phyloP scores from a whole-genome alignment of 2,113 vertebrate genomes.

The Dicerorhinus sumatrensis region DNA sequence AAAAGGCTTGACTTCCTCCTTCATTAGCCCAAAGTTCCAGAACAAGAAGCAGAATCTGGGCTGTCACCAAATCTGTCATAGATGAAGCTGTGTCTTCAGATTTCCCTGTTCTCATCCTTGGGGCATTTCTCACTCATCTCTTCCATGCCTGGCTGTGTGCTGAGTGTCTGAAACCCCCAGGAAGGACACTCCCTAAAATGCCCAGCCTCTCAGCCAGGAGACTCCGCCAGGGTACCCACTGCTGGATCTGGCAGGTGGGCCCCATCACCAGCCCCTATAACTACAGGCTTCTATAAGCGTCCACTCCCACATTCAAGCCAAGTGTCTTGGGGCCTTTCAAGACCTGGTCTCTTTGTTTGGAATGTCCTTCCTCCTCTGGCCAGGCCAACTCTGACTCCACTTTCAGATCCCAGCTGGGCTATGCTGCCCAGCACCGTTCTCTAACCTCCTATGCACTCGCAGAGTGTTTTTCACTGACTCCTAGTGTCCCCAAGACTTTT shows the following conservation, averaged over 20 bases:
- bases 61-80: fast-evolving
- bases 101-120: neutral
- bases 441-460: neutral
- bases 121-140: neutral
- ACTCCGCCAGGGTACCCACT: neutral
- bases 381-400: neutral
- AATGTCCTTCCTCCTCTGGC: neutral
- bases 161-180: neutral
- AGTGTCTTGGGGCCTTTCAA: neutral
- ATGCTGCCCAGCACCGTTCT: neutral
- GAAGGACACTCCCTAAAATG: neutral
- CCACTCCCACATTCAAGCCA: neutral
- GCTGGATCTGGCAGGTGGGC: neutral
- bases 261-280: neutral
- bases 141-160: neutral
- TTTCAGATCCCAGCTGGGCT: neutral
- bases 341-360: neutral
- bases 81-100: neutral
- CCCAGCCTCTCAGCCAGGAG: neutral
- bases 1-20: neutral
- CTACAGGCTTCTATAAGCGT: neutral
- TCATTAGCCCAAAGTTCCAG: neutral
- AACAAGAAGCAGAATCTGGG: neutral
- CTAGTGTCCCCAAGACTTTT: neutral
- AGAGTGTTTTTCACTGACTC: neutral